Base-by-base conservation (phyloP, 92 coral and sea anemone genomes). In the Porites evermanni region DNA sequence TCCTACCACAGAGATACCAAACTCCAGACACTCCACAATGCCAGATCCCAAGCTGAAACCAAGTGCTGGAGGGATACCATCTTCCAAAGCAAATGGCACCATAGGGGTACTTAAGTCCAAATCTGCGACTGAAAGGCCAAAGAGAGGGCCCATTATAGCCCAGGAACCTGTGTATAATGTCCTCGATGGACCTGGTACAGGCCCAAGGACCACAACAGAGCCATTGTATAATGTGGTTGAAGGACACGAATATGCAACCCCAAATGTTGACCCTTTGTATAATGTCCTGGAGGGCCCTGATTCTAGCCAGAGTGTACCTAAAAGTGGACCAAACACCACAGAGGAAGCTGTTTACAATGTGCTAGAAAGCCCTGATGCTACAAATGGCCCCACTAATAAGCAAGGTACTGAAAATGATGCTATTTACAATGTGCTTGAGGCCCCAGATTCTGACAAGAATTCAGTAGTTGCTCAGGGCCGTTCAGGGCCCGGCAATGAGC, bases 271-370 rank as follows among this genome's bases (percentile, higher is more conserved):
- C 69, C 80, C 44, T 18, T 14, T 61, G 52, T 77, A 59, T 16
- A 38, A 29, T 77, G 70, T 59, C 1, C 70, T 17, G 1, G 70
- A 77, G 5, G 70, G 54, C 2, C 70, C 81, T 0, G 70, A 77
- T 4, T 14, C 29, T 18, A 8, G 7, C 18, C 74, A 51, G 24
- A 53, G 13, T 3, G 13, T 14, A 26, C 51, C 44, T n/a, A 66
- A 74, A 60, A 2, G 17, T 75, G 54, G 50, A 77, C 53, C 18
- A 18, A 11, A 47, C 53, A 61, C 23, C 1, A 6, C 73, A 8
- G 73, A 83, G n/a, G 93, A 90, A 19, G 90, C 93, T 17, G 53
- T 84, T 10, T 90, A 90, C 38, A 90, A 86, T 72, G 84, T 86
- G 53, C 79, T 90, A 0, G 88, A 86, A 12, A 87, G 64, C 20